Base-by-base conservation (phyloP, 2,113 vertebrate genomes). In the Hirundichthys speculiger region DNA sequence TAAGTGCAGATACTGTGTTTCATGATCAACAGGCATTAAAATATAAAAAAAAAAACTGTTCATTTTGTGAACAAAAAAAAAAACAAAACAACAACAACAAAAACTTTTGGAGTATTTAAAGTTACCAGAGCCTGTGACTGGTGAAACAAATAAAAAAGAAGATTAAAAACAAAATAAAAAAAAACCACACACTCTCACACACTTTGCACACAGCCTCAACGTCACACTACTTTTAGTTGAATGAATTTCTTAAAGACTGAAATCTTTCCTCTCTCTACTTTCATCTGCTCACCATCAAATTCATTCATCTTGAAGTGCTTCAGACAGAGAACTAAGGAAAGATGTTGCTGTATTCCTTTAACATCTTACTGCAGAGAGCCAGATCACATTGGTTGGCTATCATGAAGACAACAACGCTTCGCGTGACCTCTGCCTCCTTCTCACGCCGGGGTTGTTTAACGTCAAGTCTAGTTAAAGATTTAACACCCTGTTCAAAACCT, bases 401-500 rank as follows among this genome's bases (percentile, higher is more conserved):
- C 51, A 80, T n/a, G 75, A 40, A 20, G 43, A 81, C 62, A 56
- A 54, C 54, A 3, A 40, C 18, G 15, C 18, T 47, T 51, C 64
- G 50, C 14, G 30, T 60, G 49, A 78, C 69, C 53, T 43, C 50
- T 58, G n/a, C n/a, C 52, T 61, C 38, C 19, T 25, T 54, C 24
- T 66, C 34, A 13, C 41, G 18, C 65, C 46, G 18, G 19, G 52
- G 80, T 66, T 68, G 51, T 72, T 67, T 52, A 54, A 74, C 51
- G 59, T 87, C 53, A 40, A 80, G 64, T 73, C 69, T 68, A 56
- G 43, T 69, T 69, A 51, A 67, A 73, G 46, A 66, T 81, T 72
- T 51, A 64, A 83, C 73, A 90, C 78, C 88, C 88, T 86, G 85
- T 81, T 79, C 63, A 79, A 58, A 75, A 46, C 40, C 77, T 75